Evolutionary conservation across 2,113 vertebrate species (phyloP), one percentile per base, ranked within the genome.

Genomic region (Indicator indicator): DNA sequence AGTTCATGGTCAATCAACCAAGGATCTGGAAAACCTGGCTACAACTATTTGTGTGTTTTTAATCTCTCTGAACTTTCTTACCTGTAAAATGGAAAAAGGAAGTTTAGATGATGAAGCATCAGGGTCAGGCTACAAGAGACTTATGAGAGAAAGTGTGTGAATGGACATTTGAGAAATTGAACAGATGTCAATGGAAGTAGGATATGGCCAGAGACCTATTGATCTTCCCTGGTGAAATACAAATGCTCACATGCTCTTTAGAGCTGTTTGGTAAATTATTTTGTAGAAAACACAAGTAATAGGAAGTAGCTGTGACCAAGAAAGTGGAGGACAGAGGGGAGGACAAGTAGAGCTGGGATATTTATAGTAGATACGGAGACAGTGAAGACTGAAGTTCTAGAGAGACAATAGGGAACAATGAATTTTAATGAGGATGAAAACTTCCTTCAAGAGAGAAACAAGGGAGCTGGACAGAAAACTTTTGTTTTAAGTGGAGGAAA

Each of bases 361-460:
- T 84, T 86, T 86, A 50, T 14, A 79, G 73, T 46, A 72, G 23
- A 78, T 62, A 55, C 0, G 82, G 73, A 46, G 60, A 74, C 64
- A 90, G 50, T 1, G 5, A 91, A 73, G 48, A 83, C 18, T 71
- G 55, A 90, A 81, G 13, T 17, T 73, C 88, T 84, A 32, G 62
- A 86, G 36, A 55, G n/a, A 89, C 44, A 79, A 75, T 4, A 78
- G 14, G 64, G 85, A 95, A 74, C 69, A 86, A 88, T 74, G 56
- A 58, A 90, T 95, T 88, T 80, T 86, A 96, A 90, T 74, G 72
- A 89, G 83, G 64, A 89, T 44, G 19, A 83, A 93, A 86, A 80
- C 54, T 60, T 95, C 26, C 42, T 87, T 83, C 64, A 77, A 63
- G 80, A 58, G 36, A 75, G 52, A 86, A 75, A 44, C 59, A 69